Evolutionary conservation across 2,888 invertebrate species (phyloP), one percentile per base, ranked within the genome.

Genomic region (Arge pagana): DNA sequence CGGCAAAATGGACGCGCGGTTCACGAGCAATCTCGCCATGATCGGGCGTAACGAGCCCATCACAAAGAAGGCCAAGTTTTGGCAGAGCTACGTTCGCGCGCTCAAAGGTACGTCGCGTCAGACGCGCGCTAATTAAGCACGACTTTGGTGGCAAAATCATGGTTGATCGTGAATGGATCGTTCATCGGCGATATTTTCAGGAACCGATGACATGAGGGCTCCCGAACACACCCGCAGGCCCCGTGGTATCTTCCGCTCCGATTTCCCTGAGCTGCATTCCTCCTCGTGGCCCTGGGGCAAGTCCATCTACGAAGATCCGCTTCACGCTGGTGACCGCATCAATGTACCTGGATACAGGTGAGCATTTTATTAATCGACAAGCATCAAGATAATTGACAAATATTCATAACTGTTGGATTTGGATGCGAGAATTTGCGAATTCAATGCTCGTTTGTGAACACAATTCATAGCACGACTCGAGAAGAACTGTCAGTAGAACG

Each of bases 21-120:
- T 92, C 83, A 91, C 88, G 83, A 89, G 82, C 80, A 93, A 93
- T 83, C 87, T 93, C 82, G 92, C 92, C 82, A 92, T 93, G 90
- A 93, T 93, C 79, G 90, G 92, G 82, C 88, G 92, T 81, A 92
- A 93, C 79, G 93, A 93, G 83, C 86, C 89, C 78, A 87, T 91
- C 77, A 89, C 90, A 81, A 91, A 90, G 83, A 93, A 93, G 82
- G 93, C 93, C 78, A 93, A 87, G 82, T 93, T 93, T 82, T 93
- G 93, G 93, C 92, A 92, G 81, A 91, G 92, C 76, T 93, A 89
- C 80, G 90, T 93, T 79, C 87, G 93, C 80, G 93, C 93, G 81
- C 84, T 93, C 67, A 93, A 93, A 86, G 93, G 93, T 93, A 81
- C 81, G 79, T 59, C 55, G 26, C 19, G 43, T 40, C 36, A 28